These are phyloP conservation scores for Xanthorhoe spadicearia DNA, from an alignment of 2,888 invertebrate species.

Conservation along the genomic window DNA sequence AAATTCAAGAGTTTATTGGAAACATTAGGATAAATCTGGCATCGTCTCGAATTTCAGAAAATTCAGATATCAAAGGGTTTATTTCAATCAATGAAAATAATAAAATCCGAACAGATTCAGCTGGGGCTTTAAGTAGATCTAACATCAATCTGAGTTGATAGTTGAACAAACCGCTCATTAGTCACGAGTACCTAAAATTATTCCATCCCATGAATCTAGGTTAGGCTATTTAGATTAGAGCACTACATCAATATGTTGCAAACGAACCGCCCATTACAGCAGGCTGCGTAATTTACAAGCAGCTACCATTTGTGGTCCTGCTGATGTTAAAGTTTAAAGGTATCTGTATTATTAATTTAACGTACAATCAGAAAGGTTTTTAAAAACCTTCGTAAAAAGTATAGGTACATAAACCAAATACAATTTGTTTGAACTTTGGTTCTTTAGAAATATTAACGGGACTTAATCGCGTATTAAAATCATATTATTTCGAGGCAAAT, in stretches of 20 bases:
- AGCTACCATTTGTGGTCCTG: conserved; percentile 17
- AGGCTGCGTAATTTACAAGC: conserved; percentile 19
- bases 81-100: too few relatives aligned
- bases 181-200: conserved; percentile 3
- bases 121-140: background rate
- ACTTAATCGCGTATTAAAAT: too few relatives aligned
- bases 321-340: conserved; percentile 19
- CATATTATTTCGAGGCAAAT: too few relatives aligned
- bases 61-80: too few relatives aligned
- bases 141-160: background rate
- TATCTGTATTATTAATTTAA: background rate
- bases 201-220: conserved; percentile 24
- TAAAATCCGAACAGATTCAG: background rate
- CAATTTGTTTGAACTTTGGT: too few relatives aligned
- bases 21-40: background rate
- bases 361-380: background rate
- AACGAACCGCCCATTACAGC: conserved; percentile 27
- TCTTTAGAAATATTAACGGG: too few relatives aligned
- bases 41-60: background rate
- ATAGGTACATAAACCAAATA: too few relatives aligned
- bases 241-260: conserved; percentile 29
- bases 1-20: background rate
- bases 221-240: conserved; percentile 26
- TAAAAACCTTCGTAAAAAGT: too few relatives aligned
- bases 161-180: conserved; percentile 1